Conservation (phyloP, 2,888 invertebrate genomes). For the Helleia helle region DNA sequence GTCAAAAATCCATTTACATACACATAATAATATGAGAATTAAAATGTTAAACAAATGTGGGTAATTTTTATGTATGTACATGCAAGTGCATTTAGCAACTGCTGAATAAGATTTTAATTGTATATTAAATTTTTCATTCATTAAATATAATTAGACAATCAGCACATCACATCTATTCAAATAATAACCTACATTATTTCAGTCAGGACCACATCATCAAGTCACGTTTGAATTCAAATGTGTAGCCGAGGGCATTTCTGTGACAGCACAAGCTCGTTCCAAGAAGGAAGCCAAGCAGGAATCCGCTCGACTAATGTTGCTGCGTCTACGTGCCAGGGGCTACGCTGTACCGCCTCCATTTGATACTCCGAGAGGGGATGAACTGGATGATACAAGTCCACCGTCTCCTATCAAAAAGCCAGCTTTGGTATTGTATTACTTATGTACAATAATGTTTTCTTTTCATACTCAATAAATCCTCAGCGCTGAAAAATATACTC, state of each 20-base stretch:
- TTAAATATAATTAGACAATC: background rate
- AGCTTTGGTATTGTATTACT: slow-evolving; percentile 17
- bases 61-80: too few species aligned
- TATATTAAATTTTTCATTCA: too few species aligned
- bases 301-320: slow-evolving; percentile 65
- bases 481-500: too few species aligned
- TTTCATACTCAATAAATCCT: too few species aligned
- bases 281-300: slow-evolving; percentile 76
- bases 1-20: too few species aligned
- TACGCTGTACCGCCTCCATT: slow-evolving; percentile 39
- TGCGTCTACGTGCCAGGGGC: slow-evolving; percentile 41
- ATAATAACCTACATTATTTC: too few species aligned
- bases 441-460: too few species aligned
- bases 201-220: slow-evolving; percentile 52
- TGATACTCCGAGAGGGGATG: slow-evolving; percentile 14
- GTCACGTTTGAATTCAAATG: slow-evolving; percentile 62
- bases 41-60: too few species aligned
- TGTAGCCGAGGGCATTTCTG: slow-evolving; percentile 38
- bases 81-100: too few species aligned
- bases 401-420: slow-evolving; percentile 17
- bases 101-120: too few species aligned
- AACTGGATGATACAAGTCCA: slow-evolving; percentile 7
- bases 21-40: too few species aligned
- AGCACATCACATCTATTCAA: too few species aligned
- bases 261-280: slow-evolving; percentile 61